Evolutionary conservation across 2,888 invertebrate species (phyloP).

Genomic region (Rutpela maculata): DNA sequence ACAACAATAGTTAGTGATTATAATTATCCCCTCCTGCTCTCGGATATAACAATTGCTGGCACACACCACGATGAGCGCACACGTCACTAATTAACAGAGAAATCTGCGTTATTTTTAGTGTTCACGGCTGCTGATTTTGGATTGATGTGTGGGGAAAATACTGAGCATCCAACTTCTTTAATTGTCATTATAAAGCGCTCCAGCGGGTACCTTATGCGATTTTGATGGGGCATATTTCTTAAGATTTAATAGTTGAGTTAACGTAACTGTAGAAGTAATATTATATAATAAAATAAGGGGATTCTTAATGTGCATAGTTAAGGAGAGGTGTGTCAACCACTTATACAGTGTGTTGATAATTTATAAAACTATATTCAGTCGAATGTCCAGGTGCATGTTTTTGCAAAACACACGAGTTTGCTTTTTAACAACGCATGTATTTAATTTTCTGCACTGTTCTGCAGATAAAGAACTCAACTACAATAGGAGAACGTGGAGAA

Average conservation of each 20-base stretch:
- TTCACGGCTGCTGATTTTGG: conserved; percentile 64
- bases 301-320: background rate
- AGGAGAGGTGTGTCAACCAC: background rate
- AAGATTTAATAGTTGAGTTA: conserved; percentile 46
- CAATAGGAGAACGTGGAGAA: too few relatives aligned
- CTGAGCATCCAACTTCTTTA: conserved; percentile 56
- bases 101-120: conserved; percentile 69
- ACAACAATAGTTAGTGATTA: conserved; percentile 61
- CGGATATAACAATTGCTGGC: conserved; percentile 64
- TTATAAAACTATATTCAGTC: too few relatives aligned
- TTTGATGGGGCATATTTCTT: conserved; percentile 60
- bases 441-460: too few relatives aligned
- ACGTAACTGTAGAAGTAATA: conserved; percentile 25
- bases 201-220: conserved; percentile 60
- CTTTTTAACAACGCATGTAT: too few relatives aligned
- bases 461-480: too few relatives aligned
- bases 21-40: conserved; percentile 62
- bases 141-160: conserved; percentile 64
- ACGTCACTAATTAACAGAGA: conserved; percentile 70
- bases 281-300: conserved; percentile 23
- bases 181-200: conserved; percentile 61
- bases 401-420: too few relatives aligned
- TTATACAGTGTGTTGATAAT: background rate
- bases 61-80: conserved; percentile 67
- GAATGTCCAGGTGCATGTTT: too few relatives aligned